These are phyloP conservation scores for Neosalanx taihuensis DNA, from an alignment of 2,797 vertebrate genomes.

Conservation along the genomic window DNA sequence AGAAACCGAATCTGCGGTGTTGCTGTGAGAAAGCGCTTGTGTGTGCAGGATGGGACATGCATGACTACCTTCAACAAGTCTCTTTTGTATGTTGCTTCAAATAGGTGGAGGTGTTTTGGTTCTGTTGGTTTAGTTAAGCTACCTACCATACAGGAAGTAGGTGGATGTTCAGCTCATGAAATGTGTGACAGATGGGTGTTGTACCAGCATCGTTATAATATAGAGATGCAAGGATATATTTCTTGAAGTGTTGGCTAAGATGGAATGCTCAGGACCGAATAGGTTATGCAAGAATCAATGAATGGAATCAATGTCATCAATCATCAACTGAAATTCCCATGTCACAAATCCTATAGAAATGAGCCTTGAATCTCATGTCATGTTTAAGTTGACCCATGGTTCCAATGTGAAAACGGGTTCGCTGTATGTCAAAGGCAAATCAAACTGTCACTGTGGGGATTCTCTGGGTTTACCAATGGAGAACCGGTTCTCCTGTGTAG, in stretches of 20 bases:
- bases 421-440: slow-evolving; percentile 58
- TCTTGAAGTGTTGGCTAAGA: neutral
- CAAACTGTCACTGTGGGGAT: slow-evolving; percentile 53
- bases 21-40: slow-evolving; percentile 35
- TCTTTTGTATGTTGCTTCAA: neutral
- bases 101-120: neutral
- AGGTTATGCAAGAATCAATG: neutral
- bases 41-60: slow-evolving; percentile 47
- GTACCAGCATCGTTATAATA: too few relatives aligned
- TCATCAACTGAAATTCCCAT: neutral
- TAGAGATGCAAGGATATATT: neutral
- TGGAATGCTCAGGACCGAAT: neutral
- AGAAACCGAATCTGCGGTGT: slow-evolving; percentile 56
- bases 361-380: neutral
- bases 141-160: too few relatives aligned
- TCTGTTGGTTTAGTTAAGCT: neutral
- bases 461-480: slow-evolving; percentile 33
- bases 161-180: too few relatives aligned
- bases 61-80: slow-evolving; percentile 16
- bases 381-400: neutral
- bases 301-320: neutral
- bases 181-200: too few relatives aligned
- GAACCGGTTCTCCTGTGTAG: slow-evolving; percentile 51
- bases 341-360: neutral
- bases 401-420: slow-evolving; percentile 41